Conservation (phyloP, 2,888 invertebrate species). For the Scaptomyza cyrtandrae region DNA sequence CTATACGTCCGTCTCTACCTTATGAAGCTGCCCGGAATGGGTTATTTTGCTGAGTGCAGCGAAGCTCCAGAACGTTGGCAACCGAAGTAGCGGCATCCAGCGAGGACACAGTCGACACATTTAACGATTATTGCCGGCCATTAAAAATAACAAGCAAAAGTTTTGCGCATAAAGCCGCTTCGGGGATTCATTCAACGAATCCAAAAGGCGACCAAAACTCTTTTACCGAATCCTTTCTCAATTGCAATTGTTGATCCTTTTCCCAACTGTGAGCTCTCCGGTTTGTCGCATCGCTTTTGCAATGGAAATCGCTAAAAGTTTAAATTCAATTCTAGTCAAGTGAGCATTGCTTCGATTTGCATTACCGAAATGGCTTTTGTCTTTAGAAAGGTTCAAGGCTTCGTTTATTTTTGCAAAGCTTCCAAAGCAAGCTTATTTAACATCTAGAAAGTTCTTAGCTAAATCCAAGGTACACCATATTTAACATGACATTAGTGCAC, state of each 20-base stretch:
- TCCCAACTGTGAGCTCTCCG: constrained; percentile 55
- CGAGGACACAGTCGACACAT: constrained; percentile 78
- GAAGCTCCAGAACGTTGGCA: constrained; percentile 39
- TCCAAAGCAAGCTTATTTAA: too few relatives aligned
- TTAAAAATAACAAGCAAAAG: constrained; percentile 85
- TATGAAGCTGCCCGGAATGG: constrained; percentile 26
- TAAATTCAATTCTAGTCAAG: constrained; percentile 61
- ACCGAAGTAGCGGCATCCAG: constrained; percentile 26
- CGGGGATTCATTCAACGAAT: constrained; percentile 78
- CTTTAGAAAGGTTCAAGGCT: constrained; percentile 4
- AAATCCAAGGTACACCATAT: too few relatives aligned
- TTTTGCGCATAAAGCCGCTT: constrained; percentile 83
- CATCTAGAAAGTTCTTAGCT: too few relatives aligned
- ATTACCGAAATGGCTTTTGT: constrained; percentile 28
- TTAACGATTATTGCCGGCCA: constrained; percentile 84
- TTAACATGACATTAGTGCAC: too few relatives aligned
- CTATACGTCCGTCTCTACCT: neutral
- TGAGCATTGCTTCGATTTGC: constrained; percentile 44
- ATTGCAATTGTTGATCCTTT: constrained; percentile 81
- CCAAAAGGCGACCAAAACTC: constrained; percentile 68
- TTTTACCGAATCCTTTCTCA: constrained; percentile 75
- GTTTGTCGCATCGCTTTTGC: constrained; percentile 49
- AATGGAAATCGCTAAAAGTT: constrained; percentile 69
- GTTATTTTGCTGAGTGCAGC: constrained; percentile 65
- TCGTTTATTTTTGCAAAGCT: neutral